phyloP scores from a whole-genome alignment of 2,797 vertebrate genomes.

The Aphelocoma californica region DNA sequence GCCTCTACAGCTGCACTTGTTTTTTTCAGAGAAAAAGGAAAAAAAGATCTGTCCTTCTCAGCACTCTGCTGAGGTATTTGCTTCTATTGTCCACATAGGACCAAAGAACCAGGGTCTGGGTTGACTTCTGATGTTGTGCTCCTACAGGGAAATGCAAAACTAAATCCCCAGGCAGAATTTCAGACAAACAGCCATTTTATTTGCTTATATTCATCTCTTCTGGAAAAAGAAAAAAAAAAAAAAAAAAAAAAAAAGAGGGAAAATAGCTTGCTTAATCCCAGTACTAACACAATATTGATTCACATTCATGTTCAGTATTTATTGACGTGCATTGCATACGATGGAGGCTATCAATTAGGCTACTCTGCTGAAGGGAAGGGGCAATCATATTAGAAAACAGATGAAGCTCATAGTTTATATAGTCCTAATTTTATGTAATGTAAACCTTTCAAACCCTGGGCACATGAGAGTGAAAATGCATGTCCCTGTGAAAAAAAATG shows the following conservation, averaged over 20 bases:
- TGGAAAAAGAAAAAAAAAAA: background rate
- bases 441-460: slow-evolving; percentile 74
- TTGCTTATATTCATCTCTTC: slow-evolving; percentile 77
- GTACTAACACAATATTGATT: slow-evolving; percentile 82
- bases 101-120: background rate
- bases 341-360: slow-evolving; percentile 77
- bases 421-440: slow-evolving; percentile 82
- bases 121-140: slow-evolving; percentile 21
- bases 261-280: slow-evolving; percentile 81
- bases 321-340: slow-evolving; percentile 80
- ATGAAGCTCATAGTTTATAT: slow-evolving; percentile 75
- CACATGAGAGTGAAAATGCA: slow-evolving; percentile 71
- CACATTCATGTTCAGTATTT: slow-evolving; percentile 79
- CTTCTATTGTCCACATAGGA: background rate
- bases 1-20: background rate
- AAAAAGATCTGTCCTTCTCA: background rate
- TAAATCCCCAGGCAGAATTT: slow-evolving; percentile 73
- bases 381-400: slow-evolving; percentile 70
- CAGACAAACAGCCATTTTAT: slow-evolving; percentile 77
- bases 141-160: slow-evolving; percentile 60
- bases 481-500: slow-evolving; percentile 66
- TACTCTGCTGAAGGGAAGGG: slow-evolving; percentile 59
- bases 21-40: background rate
- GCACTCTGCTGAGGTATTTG: background rate
- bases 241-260: slow-evolving; percentile 24